phyloP scores from a whole-genome alignment of 2,888 invertebrate species.

The Erebia ligea region DNA sequence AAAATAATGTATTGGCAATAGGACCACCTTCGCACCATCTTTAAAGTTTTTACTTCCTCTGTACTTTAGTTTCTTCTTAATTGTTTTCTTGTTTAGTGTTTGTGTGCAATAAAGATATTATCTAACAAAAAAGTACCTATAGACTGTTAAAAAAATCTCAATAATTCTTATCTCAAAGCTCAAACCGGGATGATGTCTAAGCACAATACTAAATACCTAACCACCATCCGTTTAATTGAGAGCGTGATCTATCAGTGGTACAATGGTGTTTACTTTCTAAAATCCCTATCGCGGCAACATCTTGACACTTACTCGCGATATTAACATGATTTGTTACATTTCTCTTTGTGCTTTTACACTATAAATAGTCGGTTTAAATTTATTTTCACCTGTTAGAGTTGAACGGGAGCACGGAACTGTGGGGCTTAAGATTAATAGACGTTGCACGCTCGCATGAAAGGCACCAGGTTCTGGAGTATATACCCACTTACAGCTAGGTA shows the following conservation, averaged over 20 bases:
- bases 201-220: slow-evolving; percentile 30
- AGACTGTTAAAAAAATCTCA: not conserved
- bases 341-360: slow-evolving; percentile 60
- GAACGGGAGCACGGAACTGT: slow-evolving; percentile 65
- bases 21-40: no score
- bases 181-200: slow-evolving; percentile 23
- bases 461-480: not conserved
- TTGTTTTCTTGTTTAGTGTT: no score
- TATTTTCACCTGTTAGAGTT: slow-evolving; percentile 63
- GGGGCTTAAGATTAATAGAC: slow-evolving; percentile 67
- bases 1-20: no score
- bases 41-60: no score
- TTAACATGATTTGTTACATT: slow-evolving; percentile 59
- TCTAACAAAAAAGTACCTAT: not conserved
- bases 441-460: slow-evolving; percentile 19
- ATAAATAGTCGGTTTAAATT: slow-evolving; percentile 62
- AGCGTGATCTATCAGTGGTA: slow-evolving; percentile 42
- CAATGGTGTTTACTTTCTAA: slow-evolving; percentile 50
- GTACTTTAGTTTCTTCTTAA: no score
- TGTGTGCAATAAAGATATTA: no score
- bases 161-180: not conserved
- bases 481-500: no score
- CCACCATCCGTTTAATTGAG: slow-evolving; percentile 39
- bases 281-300: slow-evolving; percentile 44
- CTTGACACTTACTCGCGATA: slow-evolving; percentile 49